Conservation (phyloP, 2,113 vertebrate species). For the Microtus oregoni region DNA sequence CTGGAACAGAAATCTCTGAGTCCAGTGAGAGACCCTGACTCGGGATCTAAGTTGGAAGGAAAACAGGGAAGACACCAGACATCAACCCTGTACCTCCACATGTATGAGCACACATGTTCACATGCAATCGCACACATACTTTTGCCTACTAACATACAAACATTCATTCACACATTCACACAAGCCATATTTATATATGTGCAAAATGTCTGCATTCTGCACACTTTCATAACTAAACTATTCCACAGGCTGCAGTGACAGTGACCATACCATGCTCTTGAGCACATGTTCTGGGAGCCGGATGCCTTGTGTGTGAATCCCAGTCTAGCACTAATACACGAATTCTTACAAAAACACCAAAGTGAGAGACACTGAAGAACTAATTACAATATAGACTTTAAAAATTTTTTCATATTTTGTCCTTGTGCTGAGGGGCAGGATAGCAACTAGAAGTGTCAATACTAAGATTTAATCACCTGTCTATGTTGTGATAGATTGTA, state of each 20-base stretch:
- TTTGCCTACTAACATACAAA: too few species aligned
- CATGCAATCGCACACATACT: background rate
- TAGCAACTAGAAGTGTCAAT: background rate
- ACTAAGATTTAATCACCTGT: background rate
- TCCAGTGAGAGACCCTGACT: background rate
- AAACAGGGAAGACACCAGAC: background rate
- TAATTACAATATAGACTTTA: background rate
- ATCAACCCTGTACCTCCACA: background rate
- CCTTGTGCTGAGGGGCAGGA: background rate
- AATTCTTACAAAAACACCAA: background rate
- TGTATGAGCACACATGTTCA: background rate
- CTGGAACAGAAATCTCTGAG: background rate
- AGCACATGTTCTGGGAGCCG: background rate
- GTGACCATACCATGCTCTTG: background rate
- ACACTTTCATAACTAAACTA: background rate
- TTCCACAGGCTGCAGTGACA: background rate
- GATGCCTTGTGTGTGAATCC: background rate
- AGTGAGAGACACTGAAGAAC: background rate
- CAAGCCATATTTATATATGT: background rate
- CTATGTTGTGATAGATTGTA: background rate
- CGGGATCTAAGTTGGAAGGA: background rate
- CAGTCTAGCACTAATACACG: background rate
- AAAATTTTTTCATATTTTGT: slow-evolving; percentile 15
- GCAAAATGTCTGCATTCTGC: background rate
- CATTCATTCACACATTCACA: background rate